A percentile compares a stretch with the other conserved stretches of the same genome.
Evolutionary conservation across 1,140 invertebrate species (phyloP).

Genomic region (Drosophila quadrilineata): DNA sequence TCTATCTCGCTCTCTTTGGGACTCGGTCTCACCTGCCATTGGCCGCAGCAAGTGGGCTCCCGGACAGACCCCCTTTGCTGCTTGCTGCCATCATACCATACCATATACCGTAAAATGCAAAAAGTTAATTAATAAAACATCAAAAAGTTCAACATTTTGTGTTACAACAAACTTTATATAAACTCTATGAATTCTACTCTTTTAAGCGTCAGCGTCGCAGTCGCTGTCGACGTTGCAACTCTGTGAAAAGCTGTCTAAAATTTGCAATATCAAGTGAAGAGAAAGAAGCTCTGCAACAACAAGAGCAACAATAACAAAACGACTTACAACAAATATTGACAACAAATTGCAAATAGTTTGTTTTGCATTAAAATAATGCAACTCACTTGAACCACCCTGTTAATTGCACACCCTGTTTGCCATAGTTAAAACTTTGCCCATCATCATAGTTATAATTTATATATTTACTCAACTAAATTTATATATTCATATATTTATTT

Average conservation of each 20-base stretch:
- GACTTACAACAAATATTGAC: too few relatives aligned
- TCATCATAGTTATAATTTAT: too few relatives aligned
- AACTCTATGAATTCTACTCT: conserved; percentile 76
- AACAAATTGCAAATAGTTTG: conserved; percentile 29
- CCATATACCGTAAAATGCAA: conserved; percentile 52
- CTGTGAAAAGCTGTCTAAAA: conserved; percentile 26
- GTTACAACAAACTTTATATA: conserved; percentile 76
- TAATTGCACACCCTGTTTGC: too few relatives aligned
- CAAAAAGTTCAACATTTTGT: conserved; percentile 76
- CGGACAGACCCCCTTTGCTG: too few relatives aligned
- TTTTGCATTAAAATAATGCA: conserved; percentile 24
- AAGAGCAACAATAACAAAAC: conserved; percentile 8
- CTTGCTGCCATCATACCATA: neutral
- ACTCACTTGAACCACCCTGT: conserved; percentile 7
- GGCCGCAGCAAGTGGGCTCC: too few relatives aligned
- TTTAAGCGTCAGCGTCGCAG: conserved; percentile 33
- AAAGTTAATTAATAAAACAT: conserved; percentile 80
- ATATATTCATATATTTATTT: neutral
- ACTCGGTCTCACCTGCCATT: neutral
- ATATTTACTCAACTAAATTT: neutral
- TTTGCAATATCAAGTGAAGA: conserved; percentile 3
- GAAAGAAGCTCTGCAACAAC: too few relatives aligned
- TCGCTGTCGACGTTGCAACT: conserved; percentile 12
- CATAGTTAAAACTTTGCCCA: too few relatives aligned
- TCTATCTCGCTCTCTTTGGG: neutral